Evolutionary conservation across 2,797 vertebrate genomes (phyloP), one percentile per base, ranked within the genome.

Genomic region (Hipposideros larvatus): DNA sequence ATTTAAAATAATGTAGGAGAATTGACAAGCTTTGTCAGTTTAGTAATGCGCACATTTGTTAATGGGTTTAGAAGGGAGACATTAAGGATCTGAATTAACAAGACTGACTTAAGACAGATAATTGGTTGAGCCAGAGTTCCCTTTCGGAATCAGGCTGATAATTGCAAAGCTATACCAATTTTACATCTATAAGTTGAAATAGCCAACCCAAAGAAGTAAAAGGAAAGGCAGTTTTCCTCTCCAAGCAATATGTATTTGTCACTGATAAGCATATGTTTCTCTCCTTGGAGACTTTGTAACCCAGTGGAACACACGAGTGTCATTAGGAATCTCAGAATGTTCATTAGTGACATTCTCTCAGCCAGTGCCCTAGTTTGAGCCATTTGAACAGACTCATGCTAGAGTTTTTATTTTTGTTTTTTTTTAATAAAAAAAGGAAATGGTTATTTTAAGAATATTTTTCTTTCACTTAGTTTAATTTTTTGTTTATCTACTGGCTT

Each of bases 81-180:
- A n/a, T 22, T 48, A 46, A 37, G 46, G 73, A 26, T 75, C 22
- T 26, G 2, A 24, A 51, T 53, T 83, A 79, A 18, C 21, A 85
- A 75, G 75, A 68, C 73, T 93, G 84, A 92, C n/a, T 74, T 61
- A 85, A 85, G 55, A 18, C 37, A 85, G 53, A 55, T 78, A 55
- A 37, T 18, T 57, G 71, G 26, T 34, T 77, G 28, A 55, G 31
- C 83, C 51, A 66, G 46, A 28, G 34, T 43, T 84, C 41, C 28
- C 19, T 11, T 68, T 65, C 24, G 22, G 31, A 86, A 21, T 88
- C 24, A 18, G 9, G 31, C 5, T 84, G 74, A 68, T n/a, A 66
- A 15, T 84, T 91, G 46, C 57, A 93, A 95, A 95, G 18, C 19
- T 28, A 18, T 9, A 34, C 16, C 8, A 46, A 13, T 84, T 19